A percentile compares a stretch with the other conserved stretches of the same genome.
Conservation (phyloP, 2,888 invertebrate species). For the Tenthredo notha region DNA sequence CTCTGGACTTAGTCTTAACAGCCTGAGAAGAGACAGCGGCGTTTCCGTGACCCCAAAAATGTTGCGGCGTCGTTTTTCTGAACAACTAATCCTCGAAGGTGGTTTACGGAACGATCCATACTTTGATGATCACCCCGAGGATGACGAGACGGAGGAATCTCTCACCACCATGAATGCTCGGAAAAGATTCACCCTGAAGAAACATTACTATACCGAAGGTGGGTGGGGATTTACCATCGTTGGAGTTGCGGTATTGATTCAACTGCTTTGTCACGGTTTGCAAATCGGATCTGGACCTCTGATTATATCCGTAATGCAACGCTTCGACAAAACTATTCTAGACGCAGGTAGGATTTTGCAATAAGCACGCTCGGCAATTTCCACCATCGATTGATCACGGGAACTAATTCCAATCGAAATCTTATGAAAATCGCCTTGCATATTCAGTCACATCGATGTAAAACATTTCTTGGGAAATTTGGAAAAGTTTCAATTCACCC, state of each 20-base stretch:
- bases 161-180: constrained; percentile 69
- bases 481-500: too few species aligned
- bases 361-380: not conserved
- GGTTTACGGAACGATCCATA: constrained; percentile 66
- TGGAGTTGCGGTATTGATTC: constrained; percentile 85
- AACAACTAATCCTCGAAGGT: constrained; percentile 72
- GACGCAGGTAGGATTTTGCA: constrained; percentile 65
- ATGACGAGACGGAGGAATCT: constrained; percentile 66
- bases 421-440: too few species aligned
- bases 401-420: not conserved
- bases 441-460: too few species aligned
- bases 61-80: constrained; percentile 71
- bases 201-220: constrained; percentile 91
- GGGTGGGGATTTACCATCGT: constrained; percentile 93
- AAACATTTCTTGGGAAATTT: too few species aligned
- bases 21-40: constrained; percentile 61
- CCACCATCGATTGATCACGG: not conserved
- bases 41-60: constrained; percentile 69
- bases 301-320: constrained; percentile 57
- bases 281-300: constrained; percentile 83
- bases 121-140: constrained; percentile 65
- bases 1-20: constrained; percentile 58
- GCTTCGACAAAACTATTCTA: constrained; percentile 58
- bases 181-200: constrained; percentile 69
- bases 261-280: constrained; percentile 87